Evolutionary conservation across 1,140 invertebrate species (phyloP), one percentile per base, ranked within the genome.

Genomic region (Choristoneura fumiferana): DNA sequence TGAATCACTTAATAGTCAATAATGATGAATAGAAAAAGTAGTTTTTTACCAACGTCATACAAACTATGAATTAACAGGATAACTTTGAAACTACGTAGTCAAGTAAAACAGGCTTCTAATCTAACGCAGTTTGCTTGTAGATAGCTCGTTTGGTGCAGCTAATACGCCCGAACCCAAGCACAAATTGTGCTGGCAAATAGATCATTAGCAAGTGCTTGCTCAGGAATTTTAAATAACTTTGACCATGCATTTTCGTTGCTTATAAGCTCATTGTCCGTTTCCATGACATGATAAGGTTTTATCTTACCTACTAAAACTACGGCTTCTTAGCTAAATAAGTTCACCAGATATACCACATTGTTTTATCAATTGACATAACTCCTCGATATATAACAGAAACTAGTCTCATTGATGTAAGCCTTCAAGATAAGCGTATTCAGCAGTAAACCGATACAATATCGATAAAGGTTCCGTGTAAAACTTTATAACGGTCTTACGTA

Each of bases 361-460:
- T 6, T 29, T 6, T 29, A 29, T 29, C 22, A 29, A 29, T 29
- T 2, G 22, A 29, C 6, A 29, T 29, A 29, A 29, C 22, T 29
- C n/a, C n/a, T n/a, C 22, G 22, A 6, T 29, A 29, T 29, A 6
- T 29, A 29, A 29, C 22, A 29, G 22, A 29, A 29, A 29, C 22
- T 29, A 29, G 22, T 29, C 22, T 29, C 22, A 29, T 29, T 29
- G 22, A 29, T 29, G 2, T 3, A 29, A 29, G 22, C 22, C 22
- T 29, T 29, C 22, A 29, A 29, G 22, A 29, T 29, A 29, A 29
- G 17, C 40, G 40, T 18, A 18, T 17, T 43, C 40, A 22, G 17
- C 43, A 49, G 22, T 49, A 49, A 45, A 45, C 18, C 43, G 43
- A 49, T 49, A 49, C n/a, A 29, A 49, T 49, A 22, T 49, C 43